Percentiles rank a stretch among this genome's conserved stretches.
These are phyloP conservation scores for Electrophaes corylata DNA, from an alignment of 2,888 invertebrate species.

Conservation along the genomic window DNA sequence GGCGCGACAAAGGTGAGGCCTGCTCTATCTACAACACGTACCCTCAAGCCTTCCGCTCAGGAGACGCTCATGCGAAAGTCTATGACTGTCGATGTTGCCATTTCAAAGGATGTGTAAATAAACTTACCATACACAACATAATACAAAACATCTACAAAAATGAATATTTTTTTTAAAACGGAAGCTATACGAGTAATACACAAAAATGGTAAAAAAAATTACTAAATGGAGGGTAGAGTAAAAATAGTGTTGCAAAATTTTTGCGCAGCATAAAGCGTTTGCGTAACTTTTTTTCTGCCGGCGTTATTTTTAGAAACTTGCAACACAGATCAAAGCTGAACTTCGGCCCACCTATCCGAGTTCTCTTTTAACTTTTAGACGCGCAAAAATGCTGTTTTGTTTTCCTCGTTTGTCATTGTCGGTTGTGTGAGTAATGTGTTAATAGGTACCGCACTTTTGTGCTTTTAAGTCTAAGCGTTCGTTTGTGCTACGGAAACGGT, in stretches of 20 bases:
- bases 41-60: constrained; percentile 51
- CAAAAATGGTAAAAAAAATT: not conserved
- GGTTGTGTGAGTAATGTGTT: constrained; percentile 61
- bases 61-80: constrained; percentile 59
- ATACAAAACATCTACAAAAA: not conserved
- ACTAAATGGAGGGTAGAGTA: constrained; percentile 3
- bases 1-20: constrained; percentile 61
- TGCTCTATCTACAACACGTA: constrained; percentile 67
- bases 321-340: constrained; percentile 48
- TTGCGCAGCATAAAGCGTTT: constrained; percentile 23
- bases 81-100: constrained; percentile 49
- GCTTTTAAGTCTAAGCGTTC: constrained; percentile 57
- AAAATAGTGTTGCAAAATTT: constrained; percentile 11
- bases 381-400: constrained; percentile 51
- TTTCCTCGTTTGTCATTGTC: constrained; percentile 59
- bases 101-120: constrained; percentile 33
- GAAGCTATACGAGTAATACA: not conserved
- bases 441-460: constrained; percentile 57
- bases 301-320: constrained; percentile 29
- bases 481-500: constrained; percentile 47
- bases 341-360: constrained; percentile 49
- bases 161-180: not conserved
- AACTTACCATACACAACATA: constrained; percentile 4
- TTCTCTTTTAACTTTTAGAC: constrained; percentile 51
- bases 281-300: constrained; percentile 26